Evolutionary conservation across 2,797 vertebrate species (phyloP).

Genomic region (Anguilla pacifica): DNA sequence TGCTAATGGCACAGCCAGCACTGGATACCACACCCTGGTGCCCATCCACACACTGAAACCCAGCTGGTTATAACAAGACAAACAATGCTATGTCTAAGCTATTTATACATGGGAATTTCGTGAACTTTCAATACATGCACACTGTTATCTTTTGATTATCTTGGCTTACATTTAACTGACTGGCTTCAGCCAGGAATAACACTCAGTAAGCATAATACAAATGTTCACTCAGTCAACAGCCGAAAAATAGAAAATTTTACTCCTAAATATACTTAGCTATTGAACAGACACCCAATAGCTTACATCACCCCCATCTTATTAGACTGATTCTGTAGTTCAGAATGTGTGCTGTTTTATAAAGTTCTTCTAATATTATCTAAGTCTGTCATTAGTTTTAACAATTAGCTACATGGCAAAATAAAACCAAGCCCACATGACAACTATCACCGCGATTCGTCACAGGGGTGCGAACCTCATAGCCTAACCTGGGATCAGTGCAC

Average conservation of each 20-base stretch:
- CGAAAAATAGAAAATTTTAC: background rate
- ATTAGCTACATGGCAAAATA: background rate
- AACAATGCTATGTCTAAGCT: background rate
- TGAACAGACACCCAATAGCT: background rate
- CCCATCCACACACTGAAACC: background rate
- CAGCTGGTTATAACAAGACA: background rate
- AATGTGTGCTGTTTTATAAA: background rate
- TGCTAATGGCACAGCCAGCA: too few species aligned
- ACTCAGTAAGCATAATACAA: background rate
- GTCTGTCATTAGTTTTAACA: background rate
- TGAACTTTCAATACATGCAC: background rate
- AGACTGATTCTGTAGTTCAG: background rate
- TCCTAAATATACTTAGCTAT: background rate
- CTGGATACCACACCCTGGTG: too few species aligned
- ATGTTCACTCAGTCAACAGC: background rate
- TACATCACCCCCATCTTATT: background rate
- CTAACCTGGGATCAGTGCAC: background rate
- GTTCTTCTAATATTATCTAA: background rate
- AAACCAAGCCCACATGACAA: background rate
- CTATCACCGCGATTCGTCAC: background rate
- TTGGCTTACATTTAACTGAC: conserved; percentile 2
- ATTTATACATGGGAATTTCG: background rate
- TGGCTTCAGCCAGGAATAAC: conserved; percentile 1
- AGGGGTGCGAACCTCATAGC: background rate
- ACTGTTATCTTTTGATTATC: background rate